These are phyloP conservation scores for Diaphora mendica DNA, from an alignment of 2,888 invertebrate genomes.

Conservation along the genomic window DNA sequence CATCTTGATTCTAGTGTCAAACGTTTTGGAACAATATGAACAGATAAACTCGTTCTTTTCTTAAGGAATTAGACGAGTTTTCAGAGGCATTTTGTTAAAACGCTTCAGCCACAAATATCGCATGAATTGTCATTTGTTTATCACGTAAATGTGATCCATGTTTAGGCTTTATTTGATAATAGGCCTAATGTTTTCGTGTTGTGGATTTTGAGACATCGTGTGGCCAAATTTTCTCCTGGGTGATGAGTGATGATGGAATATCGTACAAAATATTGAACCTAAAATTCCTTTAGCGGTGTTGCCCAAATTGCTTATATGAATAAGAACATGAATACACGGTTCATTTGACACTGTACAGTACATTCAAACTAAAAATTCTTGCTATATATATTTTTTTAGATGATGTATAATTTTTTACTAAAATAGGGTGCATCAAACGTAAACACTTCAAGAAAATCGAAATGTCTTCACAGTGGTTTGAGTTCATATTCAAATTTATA, in stretches of 20 bases:
- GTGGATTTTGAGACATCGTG: not conserved
- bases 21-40: not conserved
- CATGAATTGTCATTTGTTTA: conserved; percentile 46
- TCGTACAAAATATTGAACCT: not conserved
- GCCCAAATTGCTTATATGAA: not conserved
- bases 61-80: not conserved
- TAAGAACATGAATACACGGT: not conserved
- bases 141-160: not conserved
- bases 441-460: too few relatives aligned
- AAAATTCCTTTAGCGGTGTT: not conserved
- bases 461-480: too few relatives aligned
- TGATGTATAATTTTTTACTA: too few relatives aligned
- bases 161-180: not conserved
- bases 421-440: too few relatives aligned
- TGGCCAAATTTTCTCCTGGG: not conserved
- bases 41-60: not conserved
- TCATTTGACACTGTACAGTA: not conserved
- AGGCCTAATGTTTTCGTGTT: not conserved
- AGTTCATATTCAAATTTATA: too few relatives aligned
- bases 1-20: conserved; percentile 2
- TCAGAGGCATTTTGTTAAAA: not conserved
- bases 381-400: not conserved
- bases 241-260: not conserved
- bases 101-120: conserved; percentile 59
- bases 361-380: not conserved